Base-by-base conservation (phyloP, 2,797 vertebrate species). In the Ptychadena robeensis region DNA sequence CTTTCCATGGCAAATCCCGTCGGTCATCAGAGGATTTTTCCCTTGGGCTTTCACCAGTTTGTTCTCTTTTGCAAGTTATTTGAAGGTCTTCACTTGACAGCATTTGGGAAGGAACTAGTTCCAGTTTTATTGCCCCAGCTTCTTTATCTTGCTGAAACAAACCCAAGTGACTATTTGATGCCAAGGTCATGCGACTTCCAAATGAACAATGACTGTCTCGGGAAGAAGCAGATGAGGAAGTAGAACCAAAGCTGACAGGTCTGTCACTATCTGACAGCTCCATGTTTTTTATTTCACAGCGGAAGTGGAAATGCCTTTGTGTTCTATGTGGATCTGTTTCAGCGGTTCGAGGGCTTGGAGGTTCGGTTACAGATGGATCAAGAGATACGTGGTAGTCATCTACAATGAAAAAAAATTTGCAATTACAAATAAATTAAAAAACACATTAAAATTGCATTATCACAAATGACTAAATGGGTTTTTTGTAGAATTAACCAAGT, bases 121-220 rank as follows among this genome's bases (percentile, higher is more conserved):
- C 98, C 87, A 99, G 86, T 65, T 94, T 95, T 85, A 99, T 97
- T 0, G 96, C 97, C 34, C 97, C 97, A 0, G 94, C 91, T 89
- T 98, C 96, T 71, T 92, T 94, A 86, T 98, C 96, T 37, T 93
- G 94, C 88, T 88, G 90, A 91, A 93, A 91, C 86, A 92, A 88
- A 82, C 94, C 91, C 18, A 95, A 87, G 88, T 95, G 94, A 82
- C 93, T 95, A 85, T 94, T 96, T 15, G 94, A 95, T 76, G 94
- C 95, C 8, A 97, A 93, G 35, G 96, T 95, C 87, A 93, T 95
- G 84, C 96, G 95, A 88, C 97, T 97, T 82, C 96, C 96, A 71
- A 98, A 94, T 22, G 97, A 99, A 84, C 97, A 97, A 86, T 96
- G 98, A 86, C 98, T 99, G 91, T 99, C 97, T 84, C 97, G 91